Base-by-base conservation (phyloP, 2,888 invertebrate species). In the Ypsolopha scabrella region DNA sequence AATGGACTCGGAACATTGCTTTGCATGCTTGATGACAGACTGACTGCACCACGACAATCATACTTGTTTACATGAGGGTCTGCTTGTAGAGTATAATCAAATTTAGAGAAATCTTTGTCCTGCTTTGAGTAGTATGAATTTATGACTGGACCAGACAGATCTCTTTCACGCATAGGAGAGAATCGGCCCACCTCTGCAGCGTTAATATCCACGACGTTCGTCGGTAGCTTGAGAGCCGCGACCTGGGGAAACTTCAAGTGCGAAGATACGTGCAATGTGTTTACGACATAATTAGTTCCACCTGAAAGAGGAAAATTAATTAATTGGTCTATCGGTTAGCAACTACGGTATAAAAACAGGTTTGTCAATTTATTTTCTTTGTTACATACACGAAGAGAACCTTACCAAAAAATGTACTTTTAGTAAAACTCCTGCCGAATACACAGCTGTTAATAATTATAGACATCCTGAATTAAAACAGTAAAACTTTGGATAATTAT, bases 1-100 rank as follows among this genome's bases (percentile, higher is more conserved):
- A 89, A 91, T 1, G 93, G 93, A 54, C 88, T 88, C 0, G 93
- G 93, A 0, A 93, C 93, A 72, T 91, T 93, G 54, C 90, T 92
- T 67, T 93, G 93, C 93, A 93, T 93, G 0, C 89, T 89, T 1
- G 91, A 89, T 55, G 89, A 90, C 7, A 93, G 76, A 65, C 88
- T 92, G 0, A 93, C 88, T 7, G 90, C 88, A 1, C 91, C 91
- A 48, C 82, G 82, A 55, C 91, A 91, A 62, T 92, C 92, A 72
- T 92, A 93, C 49, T 90, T 90, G 55, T 89, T 90, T 0, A 90
- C 77, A 68, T 90, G 89, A 0, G 88, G 89, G 72, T 90, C 90
- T 51, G 68, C 64, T 59, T 83, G 77, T 9, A 70, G 56, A 33
- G 76, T 77, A 34, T 80, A 72, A 53, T 80, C 80, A 60, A 79